Base-by-base conservation (phyloP, 2,113 vertebrate species). In the Rhinogobius similis region DNA sequence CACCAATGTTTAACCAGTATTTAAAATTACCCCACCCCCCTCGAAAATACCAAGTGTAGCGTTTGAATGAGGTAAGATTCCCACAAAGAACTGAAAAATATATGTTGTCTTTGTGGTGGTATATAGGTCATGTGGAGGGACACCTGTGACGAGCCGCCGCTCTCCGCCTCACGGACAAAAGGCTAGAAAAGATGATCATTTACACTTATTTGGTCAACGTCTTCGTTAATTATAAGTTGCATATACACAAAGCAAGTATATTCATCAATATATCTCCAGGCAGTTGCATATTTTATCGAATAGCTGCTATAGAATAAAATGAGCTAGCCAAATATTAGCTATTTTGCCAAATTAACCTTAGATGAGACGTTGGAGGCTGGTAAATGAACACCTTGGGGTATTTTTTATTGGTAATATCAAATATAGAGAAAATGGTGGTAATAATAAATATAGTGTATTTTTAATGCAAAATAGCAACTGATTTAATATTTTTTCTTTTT, bases 111-210 rank as follows among this genome's bases (percentile, higher is more conserved):
- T 59, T 62, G 26, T 66, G 38, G 66, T 55, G 74, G 77, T 21
- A 50, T 82, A 73, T 75, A 82, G 82, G 82, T 83, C 84, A 85
- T 16, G 0, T 71, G 43, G 32, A 36, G 32, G 66, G 77, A 78
- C 85, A 89, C 86, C 81, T 88, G 85, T 77, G 43, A 69, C 2
- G 39, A 36, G 0, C 7, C 41, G 56, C 69, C 48, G 24, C 39
- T n/a, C 13, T 67, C 56, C 76, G 65, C 75, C 82, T 77, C 79
- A 83, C 73, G 76, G 78, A 82, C 23, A 44, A 44, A 75, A 81
- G 78, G 80, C 56, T 36, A 39, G 59, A 56, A 83, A 83, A 86
- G 70, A 87, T 24, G 9, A 66, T 52, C 16, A 8, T 41, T 21
- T 23, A n/a, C n/a, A n/a, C n/a, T n/a, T n/a, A n/a, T n/a, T n/a